A percentile compares a stretch with the other conserved stretches of the same genome.
Evolutionary conservation across 2,797 vertebrate species (phyloP).

Genomic region (Phrynocephalus vlangalii): DNA sequence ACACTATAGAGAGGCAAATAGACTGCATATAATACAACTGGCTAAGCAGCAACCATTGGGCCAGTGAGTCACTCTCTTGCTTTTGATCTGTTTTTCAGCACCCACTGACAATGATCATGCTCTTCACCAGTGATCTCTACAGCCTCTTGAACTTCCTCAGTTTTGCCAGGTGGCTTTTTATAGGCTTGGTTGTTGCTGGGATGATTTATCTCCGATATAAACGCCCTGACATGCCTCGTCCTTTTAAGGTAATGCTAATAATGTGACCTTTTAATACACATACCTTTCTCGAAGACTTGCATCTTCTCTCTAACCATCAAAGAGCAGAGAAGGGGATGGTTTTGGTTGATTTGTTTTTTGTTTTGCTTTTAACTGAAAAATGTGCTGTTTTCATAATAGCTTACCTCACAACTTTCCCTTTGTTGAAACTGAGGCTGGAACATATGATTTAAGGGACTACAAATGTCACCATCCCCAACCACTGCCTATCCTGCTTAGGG

Average conservation of each 20-base stretch:
- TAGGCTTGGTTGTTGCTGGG: slow-evolving; percentile 92
- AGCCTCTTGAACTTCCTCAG: slow-evolving; percentile 97
- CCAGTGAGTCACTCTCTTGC: slow-evolving; percentile 34
- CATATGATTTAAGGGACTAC: background rate
- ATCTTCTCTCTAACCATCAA: slow-evolving; percentile 12
- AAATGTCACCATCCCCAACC: background rate
- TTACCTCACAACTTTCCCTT: background rate
- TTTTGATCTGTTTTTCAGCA: slow-evolving; percentile 80
- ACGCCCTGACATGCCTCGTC: slow-evolving; percentile 90
- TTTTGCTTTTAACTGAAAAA: slow-evolving; percentile 22
- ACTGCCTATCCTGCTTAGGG: background rate
- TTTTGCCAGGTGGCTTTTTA: slow-evolving; percentile 96
- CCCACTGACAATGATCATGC: slow-evolving; percentile 91
- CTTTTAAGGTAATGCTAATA: slow-evolving; percentile 90
- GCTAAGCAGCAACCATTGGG: slow-evolving; percentile 27
- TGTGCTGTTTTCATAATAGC: background rate
- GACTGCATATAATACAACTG: background rate
- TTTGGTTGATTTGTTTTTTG: background rate
- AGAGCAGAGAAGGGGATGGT: background rate
- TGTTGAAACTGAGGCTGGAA: background rate
- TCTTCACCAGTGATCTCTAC: slow-evolving; percentile 94
- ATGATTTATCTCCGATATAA: slow-evolving; percentile 94
- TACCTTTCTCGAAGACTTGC: slow-evolving; percentile 41
- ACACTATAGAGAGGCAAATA: background rate
- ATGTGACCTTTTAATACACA: slow-evolving; percentile 67